Evolutionary conservation across 2,797 vertebrate genomes (phyloP).

Genomic region (Sebastes paucispinis): DNA sequence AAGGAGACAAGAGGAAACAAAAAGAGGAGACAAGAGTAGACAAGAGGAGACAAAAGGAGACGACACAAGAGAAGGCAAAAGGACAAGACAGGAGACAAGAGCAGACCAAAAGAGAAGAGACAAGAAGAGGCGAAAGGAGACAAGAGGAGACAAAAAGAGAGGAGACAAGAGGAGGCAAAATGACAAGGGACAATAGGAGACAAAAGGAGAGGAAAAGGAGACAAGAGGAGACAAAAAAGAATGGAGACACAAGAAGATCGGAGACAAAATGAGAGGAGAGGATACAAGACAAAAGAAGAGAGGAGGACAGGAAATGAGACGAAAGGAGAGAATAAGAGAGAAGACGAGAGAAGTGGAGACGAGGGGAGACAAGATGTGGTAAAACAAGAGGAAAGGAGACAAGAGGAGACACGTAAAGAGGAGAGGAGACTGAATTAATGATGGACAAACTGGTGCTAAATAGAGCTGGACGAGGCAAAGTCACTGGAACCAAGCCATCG

Average conservation of each 20-base stretch:
- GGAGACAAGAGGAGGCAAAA: no score
- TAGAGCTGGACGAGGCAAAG: constrained; percentile 4
- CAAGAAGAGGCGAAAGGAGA: no score
- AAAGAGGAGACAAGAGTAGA: background rate
- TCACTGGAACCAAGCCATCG: constrained; percentile 16
- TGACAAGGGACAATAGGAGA: no score
- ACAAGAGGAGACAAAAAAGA: no score
- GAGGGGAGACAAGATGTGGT: background rate
- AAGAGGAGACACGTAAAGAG: background rate
- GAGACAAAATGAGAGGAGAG: background rate
- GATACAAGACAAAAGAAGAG: no score
- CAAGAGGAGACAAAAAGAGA: no score
- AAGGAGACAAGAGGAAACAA: no score
- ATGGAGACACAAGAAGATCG: background rate
- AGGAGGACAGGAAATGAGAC: background rate
- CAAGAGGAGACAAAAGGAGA: no score
- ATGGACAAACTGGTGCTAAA: constrained; percentile 37
- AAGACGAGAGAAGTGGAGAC: background rate
- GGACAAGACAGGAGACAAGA: no score
- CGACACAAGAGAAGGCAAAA: no score
- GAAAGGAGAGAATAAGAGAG: background rate
- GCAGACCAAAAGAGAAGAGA: no score
- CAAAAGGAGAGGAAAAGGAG: background rate
- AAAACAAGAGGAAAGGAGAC: background rate
- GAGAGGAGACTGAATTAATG: constrained; percentile 30